A percentile compares a stretch with the other conserved stretches of the same genome.
These are phyloP conservation scores for Umimayanthus chanpuru DNA, from an alignment of 92 coral and sea anemone species.

Conservation along the genomic window DNA sequence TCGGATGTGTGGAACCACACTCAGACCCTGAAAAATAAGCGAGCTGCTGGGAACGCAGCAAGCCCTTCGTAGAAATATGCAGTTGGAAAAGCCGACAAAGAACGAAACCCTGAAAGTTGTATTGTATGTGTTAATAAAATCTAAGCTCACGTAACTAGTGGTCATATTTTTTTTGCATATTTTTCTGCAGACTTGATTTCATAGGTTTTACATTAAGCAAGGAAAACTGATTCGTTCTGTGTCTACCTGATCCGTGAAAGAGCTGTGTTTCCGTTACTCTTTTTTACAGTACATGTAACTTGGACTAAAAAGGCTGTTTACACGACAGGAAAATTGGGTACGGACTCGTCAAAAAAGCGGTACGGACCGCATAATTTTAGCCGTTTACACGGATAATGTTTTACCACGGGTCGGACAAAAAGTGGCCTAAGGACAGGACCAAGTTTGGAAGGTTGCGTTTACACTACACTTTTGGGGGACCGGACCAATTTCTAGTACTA, in stretches of 20 bases:
- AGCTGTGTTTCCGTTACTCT: not conserved
- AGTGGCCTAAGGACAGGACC: no score
- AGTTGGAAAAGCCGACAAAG: conserved; percentile 1
- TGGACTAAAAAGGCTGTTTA: no score
- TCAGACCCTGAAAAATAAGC: not conserved
- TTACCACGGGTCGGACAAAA: no score
- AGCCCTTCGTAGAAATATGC: not conserved
- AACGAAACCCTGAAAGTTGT: not conserved
- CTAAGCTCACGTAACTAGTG: not conserved
- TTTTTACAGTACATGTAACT: not conserved
- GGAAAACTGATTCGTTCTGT: not conserved
- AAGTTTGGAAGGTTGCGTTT: no score
- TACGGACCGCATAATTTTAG: no score
- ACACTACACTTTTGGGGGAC: no score
- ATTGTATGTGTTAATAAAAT: not conserved
- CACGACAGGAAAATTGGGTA: no score
- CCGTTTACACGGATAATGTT: no score
- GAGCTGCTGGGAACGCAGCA: conserved; percentile 13
- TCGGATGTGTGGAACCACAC: not conserved
- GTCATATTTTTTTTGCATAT: not conserved
- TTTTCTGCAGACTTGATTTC: not conserved
- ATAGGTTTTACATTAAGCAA: not conserved
- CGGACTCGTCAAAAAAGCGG: no score
- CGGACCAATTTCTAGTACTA: no score
- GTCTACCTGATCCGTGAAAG: not conserved